Evolutionary conservation across 2,888 invertebrate genomes (phyloP), one percentile per base, ranked within the genome.

Genomic region (Heteromyza rotundicornis): DNA sequence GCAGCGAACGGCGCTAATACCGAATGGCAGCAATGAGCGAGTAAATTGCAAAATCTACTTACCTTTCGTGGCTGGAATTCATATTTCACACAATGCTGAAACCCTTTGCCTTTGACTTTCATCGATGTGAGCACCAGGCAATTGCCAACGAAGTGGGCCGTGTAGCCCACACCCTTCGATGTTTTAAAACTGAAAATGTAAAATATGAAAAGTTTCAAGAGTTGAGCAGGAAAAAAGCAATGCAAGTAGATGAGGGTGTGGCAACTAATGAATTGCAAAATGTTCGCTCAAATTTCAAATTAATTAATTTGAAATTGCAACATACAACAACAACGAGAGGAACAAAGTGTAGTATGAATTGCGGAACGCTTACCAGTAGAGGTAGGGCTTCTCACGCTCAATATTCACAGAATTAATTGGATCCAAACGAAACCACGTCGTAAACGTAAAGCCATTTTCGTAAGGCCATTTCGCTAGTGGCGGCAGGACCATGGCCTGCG

Each of bases 21-120:
- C n/a, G n/a, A n/a, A n/a, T n/a, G n/a, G 40, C 40, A 14, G 40
- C 40, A 14, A 40, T 40, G n/a, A n/a, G n/a, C n/a, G n/a, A n/a
- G n/a, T n/a, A n/a, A n/a, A n/a, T n/a, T 40, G 40, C 40, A 40
- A 8, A 14, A 20, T 14, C 7, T 5, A 47, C 3, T 47, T 85
- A 94, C 94, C 89, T 93, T 95, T 84, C 98, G 90, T 40, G 99
- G 98, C 82, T 95, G 96, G 85, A 99, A 98, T 86, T 99, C 98
- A 84, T 97, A 98, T 86, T 98, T 98, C 84, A 99, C 96, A 88
- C 98, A 99, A 85, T 98, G 98, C 85, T 98, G 98, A 87, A 98
- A 97, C 70, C 98, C 98, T 86, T 98, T 98, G 77, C 96, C 98
- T 81, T 97, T 96, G 70, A 98, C 91, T 87, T 98, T 98, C 96